Conservation (phyloP, 2,888 invertebrate genomes). For the Tillus elongatus region DNA sequence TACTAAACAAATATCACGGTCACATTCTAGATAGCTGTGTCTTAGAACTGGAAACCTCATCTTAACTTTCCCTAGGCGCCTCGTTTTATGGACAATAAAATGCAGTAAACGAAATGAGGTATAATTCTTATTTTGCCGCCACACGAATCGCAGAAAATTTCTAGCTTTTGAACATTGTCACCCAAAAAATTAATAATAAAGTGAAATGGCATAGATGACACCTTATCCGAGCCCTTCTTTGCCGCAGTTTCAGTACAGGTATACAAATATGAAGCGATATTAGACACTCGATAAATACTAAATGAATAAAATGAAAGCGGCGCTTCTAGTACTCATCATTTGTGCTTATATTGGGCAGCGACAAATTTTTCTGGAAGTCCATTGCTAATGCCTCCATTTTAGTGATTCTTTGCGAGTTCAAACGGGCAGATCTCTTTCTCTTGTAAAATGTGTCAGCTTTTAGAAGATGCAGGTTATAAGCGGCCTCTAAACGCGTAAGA, state of each 20-base stretch:
- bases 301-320: constrained; percentile 22
- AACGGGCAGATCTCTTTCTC: no score
- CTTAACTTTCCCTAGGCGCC: no score
- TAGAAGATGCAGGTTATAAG: no score
- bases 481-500: no score
- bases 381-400: no score
- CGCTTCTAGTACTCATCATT: constrained; percentile 23
- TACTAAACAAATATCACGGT: constrained; percentile 7
- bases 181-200: constrained; percentile 19
- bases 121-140: constrained; percentile 29
- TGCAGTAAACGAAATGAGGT: no score
- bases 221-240: constrained; percentile 22
- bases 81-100: constrained; percentile 18
- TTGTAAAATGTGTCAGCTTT: no score
- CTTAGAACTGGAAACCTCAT: constrained; percentile 6
- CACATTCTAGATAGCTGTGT: constrained; percentile 10
- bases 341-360: constrained; percentile 22
- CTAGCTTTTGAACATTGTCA: constrained; percentile 16
- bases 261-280: constrained; percentile 20
- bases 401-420: no score
- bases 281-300: constrained; percentile 22
- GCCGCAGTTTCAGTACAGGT: constrained; percentile 22
- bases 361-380: constrained; percentile 19
- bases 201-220: constrained; percentile 19
- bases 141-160: constrained; percentile 28